Conservation (phyloP, 1,140 invertebrate species). For the Drosophila mauritiana region DNA sequence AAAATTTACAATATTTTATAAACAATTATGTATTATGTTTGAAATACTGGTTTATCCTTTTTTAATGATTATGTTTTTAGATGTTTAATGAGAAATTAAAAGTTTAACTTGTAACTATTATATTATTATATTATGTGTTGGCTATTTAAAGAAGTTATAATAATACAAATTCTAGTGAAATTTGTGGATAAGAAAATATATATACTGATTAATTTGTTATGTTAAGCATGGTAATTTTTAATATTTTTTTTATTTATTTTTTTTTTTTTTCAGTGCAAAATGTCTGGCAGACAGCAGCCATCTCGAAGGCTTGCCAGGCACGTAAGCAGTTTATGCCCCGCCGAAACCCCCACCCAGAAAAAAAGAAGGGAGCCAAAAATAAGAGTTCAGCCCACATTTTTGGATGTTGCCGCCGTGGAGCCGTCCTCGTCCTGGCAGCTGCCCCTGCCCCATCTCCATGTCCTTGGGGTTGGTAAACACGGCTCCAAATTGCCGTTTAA, state of each 20-base stretch:
- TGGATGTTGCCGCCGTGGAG: conserved; percentile 51
- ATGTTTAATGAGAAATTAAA: no score
- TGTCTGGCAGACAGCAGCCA: conserved; percentile 1
- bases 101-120: no score
- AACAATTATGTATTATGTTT: no score
- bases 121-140: no score
- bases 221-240: not conserved
- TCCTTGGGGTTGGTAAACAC: conserved; percentile 81
- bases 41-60: no score
- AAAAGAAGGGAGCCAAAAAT: conserved; percentile 43
- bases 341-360: not conserved
- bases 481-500: conserved; percentile 81
- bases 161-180: no score
- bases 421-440: conserved; percentile 19
- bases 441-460: conserved; percentile 12
- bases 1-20: no score
- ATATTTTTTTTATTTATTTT: no score
- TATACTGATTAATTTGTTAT: not conserved
- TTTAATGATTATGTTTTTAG: no score
- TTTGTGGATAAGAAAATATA: no score
- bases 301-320: conserved; percentile 48
- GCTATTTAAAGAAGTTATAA: no score
- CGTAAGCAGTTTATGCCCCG: conserved; percentile 69
- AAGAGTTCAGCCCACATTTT: conserved; percentile 57
- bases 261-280: not conserved